Conservation (phyloP, 2,797 vertebrate genomes). For the Pseudomugil gertrudae region DNA sequence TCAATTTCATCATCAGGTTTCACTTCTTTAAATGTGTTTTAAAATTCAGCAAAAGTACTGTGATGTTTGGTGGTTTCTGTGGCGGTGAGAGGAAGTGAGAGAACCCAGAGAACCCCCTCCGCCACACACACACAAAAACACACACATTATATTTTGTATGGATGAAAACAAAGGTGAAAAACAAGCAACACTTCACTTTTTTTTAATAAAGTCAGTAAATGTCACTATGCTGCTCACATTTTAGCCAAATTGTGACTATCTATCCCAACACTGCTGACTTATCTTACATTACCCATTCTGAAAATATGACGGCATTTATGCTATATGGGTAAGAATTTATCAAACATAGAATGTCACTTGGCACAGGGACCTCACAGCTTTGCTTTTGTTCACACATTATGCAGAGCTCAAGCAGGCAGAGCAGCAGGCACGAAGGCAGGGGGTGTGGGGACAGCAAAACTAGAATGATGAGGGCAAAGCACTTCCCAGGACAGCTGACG, state of each 20-base stretch:
- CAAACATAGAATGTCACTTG: slow-evolving; percentile 8
- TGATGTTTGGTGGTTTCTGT: slow-evolving; percentile 12
- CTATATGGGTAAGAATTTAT: background rate
- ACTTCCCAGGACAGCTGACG: slow-evolving; percentile 73
- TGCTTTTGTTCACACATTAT: slow-evolving; percentile 49
- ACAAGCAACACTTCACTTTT: background rate
- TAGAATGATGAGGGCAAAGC: slow-evolving; percentile 57
- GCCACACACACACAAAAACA: too few species aligned
- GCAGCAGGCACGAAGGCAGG: slow-evolving; percentile 45
- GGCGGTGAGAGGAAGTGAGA: background rate
- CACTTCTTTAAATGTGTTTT: slow-evolving; percentile 16
- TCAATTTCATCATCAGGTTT: slow-evolving; percentile 4
- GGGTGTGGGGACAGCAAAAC: slow-evolving; percentile 37
- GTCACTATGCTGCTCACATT: background rate
- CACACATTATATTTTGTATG: background rate
- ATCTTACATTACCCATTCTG: background rate
- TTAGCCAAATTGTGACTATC: too few species aligned
- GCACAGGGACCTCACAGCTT: slow-evolving; percentile 24
- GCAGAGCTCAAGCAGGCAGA: slow-evolving; percentile 41
- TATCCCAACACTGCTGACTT: too few species aligned
- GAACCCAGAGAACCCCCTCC: too few species aligned
- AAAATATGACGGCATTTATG: too few species aligned
- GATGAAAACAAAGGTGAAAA: too few species aligned
- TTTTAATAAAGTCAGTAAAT: background rate
- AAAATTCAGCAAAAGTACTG: background rate